phyloP scores from a whole-genome alignment of 2,113 vertebrate genomes.

The Hippocampus comes region DNA sequence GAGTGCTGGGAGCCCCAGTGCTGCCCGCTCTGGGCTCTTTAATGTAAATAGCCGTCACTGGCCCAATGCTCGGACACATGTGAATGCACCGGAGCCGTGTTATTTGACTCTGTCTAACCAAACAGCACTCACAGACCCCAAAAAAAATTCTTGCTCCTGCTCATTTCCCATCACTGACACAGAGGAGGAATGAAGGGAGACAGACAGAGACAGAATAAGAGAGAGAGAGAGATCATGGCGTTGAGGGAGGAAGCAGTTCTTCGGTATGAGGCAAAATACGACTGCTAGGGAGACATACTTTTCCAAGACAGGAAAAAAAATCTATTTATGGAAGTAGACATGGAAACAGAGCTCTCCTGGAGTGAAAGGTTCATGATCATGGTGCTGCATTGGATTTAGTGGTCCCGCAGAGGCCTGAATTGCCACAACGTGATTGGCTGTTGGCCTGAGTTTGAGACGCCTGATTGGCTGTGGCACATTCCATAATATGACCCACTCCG shows the following conservation, averaged over 20 bases:
- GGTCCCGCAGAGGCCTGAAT: slow-evolving; percentile 51
- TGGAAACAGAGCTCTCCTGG: slow-evolving; percentile 56
- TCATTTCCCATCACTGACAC: slow-evolving; percentile 60
- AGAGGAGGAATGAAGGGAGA: background rate
- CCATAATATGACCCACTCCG: slow-evolving; percentile 44
- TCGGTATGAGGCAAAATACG: slow-evolving; percentile 62
- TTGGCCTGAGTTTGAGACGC: slow-evolving; percentile 58
- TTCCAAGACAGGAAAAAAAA: slow-evolving; percentile 41
- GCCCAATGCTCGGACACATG: slow-evolving; percentile 55
- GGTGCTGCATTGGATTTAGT: slow-evolving; percentile 54
- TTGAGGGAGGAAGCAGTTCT: slow-evolving; percentile 61
- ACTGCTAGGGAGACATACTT: slow-evolving; percentile 53
- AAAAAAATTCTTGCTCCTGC: slow-evolving; percentile 52
- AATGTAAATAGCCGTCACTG: slow-evolving; percentile 70
- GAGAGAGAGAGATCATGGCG: slow-evolving; percentile 27
- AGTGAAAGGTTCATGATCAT: slow-evolving; percentile 71
- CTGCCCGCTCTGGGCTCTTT: slow-evolving; percentile 59
- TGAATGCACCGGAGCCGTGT: slow-evolving; percentile 56
- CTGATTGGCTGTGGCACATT: slow-evolving; percentile 69
- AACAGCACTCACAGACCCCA: slow-evolving; percentile 65
- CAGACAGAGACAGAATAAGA: slow-evolving; percentile 19
- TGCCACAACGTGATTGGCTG: slow-evolving; percentile 68
- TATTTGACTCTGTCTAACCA: slow-evolving; percentile 73
- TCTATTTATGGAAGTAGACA: slow-evolving; percentile 42
- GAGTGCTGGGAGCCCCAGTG: slow-evolving; percentile 56